Percentiles rank a stretch among this genome's conserved stretches.
Conservation (phyloP, 1,140 invertebrate genomes). For the Rhagoletis zephyria region DNA sequence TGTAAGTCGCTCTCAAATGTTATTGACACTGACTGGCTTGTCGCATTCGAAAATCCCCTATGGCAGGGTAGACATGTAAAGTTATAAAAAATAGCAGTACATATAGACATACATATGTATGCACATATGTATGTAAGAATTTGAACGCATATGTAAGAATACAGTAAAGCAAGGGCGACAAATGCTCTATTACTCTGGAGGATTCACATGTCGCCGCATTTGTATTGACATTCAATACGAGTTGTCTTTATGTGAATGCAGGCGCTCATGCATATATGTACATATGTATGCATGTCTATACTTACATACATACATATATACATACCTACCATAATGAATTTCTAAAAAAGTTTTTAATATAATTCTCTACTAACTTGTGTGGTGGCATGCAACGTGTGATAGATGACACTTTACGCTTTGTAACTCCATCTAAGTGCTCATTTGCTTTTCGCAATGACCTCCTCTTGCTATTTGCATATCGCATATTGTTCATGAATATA, state of each 20-base stretch:
- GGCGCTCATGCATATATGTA: neutral
- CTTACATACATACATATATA: neutral
- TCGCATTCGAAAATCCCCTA: slow-evolving; percentile 36
- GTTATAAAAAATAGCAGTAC: neutral
- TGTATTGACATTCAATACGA: slow-evolving; percentile 41
- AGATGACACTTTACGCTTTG: slow-evolving; percentile 35
- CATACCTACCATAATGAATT: neutral
- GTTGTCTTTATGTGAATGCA: neutral
- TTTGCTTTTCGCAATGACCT: slow-evolving; percentile 38
- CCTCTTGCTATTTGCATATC: neutral
- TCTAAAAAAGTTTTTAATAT: slow-evolving; percentile 9
- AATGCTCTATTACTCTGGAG: slow-evolving; percentile 9
- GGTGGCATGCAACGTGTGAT: slow-evolving; percentile 22
- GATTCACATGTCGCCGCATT: slow-evolving; percentile 12
- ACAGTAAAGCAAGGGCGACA: slow-evolving; percentile 4
- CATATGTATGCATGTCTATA: neutral
- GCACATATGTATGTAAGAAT: too few relatives aligned
- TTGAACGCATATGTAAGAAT: too few relatives aligned
- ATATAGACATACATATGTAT: neutral
- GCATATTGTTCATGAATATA: too few relatives aligned
- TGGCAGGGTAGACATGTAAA: neutral
- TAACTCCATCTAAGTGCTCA: neutral
- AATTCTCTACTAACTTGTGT: neutral
- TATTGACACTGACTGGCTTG: slow-evolving; percentile 47
- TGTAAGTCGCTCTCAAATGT: neutral